A percentile compares a stretch with the other conserved stretches of the same genome.
Conservation (phyloP, 2,888 invertebrate species). For the Maniola hyperantus region DNA sequence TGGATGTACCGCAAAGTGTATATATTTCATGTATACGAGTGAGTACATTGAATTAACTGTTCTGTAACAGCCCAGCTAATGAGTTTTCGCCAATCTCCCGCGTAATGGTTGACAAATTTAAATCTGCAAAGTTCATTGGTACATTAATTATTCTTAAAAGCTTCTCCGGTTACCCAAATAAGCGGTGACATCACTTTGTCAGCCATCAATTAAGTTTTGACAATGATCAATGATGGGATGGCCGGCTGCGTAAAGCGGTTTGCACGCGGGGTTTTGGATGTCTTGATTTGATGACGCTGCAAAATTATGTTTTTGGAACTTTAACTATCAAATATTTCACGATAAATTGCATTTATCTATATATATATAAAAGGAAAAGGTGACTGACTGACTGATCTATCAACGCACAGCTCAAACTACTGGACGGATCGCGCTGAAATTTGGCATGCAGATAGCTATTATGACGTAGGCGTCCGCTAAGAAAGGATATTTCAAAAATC, state of each 20-base stretch:
- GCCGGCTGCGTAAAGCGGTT: conserved; percentile 42
- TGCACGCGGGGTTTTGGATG: conserved; percentile 23
- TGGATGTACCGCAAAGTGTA: background rate
- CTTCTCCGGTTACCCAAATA: conserved; percentile 66
- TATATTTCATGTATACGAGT: background rate
- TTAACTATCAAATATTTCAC: background rate
- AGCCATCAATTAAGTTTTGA: conserved; percentile 75
- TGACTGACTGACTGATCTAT: no score
- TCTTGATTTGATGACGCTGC: conserved; percentile 40
- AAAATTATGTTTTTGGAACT: conserved; percentile 20
- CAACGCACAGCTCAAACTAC: no score
- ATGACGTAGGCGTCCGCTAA: no score
- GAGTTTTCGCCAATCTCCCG: conserved; percentile 26
- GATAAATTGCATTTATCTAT: no score
- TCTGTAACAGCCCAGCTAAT: conserved; percentile 11
- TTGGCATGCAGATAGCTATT: no score
- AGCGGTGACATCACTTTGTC: conserved; percentile 74
- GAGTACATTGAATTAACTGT: conserved; percentile 7
- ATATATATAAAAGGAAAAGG: no score
- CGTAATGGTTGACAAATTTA: conserved; percentile 39
- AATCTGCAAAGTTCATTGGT: conserved; percentile 45
- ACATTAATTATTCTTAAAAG: conserved; percentile 76
- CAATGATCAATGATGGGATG: conserved; percentile 73
- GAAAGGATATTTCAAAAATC: no score
- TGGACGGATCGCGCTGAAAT: no score